Conservation (phyloP, 2,113 vertebrate species). For the Macquaria ambigua region DNA sequence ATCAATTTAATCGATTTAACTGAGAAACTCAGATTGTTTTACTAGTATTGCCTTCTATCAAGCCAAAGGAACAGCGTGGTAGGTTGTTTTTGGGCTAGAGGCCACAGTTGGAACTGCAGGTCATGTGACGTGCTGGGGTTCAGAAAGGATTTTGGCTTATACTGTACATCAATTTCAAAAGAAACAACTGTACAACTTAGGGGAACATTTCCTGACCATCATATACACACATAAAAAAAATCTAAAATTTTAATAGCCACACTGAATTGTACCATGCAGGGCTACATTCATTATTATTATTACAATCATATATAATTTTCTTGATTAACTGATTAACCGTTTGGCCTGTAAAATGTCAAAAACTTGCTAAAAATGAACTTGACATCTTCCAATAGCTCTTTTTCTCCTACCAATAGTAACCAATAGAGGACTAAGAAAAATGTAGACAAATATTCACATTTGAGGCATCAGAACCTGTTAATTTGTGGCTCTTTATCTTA, state of each 20-base stretch:
- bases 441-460: neutral
- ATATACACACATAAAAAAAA: too few species aligned
- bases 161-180: neutral
- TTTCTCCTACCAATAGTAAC: too few species aligned
- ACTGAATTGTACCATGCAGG: neutral
- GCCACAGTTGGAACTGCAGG: neutral
- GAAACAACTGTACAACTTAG: neutral
- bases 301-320: neutral
- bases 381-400: neutral
- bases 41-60: neutral
- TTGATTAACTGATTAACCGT: neutral
- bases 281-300: neutral
- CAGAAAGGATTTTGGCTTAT: neutral
- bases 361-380: neutral
- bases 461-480: neutral
- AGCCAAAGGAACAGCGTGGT: neutral
- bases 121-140: neutral
- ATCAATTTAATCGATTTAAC: neutral
- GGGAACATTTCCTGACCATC: too few species aligned
- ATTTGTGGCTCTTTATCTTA: neutral
- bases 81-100: neutral
- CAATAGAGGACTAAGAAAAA: neutral
- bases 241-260: neutral
- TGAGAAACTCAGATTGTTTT: neutral
- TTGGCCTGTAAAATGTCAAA: neutral